Conservation (phyloP, 2,888 invertebrate species). For the Mythimna albipuncta region DNA sequence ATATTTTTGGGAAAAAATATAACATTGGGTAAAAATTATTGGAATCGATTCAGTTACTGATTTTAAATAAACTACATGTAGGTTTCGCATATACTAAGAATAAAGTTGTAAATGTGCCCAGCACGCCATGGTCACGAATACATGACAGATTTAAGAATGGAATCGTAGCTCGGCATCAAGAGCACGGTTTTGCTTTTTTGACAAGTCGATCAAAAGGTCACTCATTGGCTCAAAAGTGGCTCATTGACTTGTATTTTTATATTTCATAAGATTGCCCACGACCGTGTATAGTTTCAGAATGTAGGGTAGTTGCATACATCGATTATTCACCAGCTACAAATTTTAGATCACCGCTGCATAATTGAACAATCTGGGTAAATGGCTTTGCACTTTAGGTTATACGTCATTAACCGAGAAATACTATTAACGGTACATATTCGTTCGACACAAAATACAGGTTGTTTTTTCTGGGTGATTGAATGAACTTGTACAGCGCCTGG, state of each 20-base stretch:
- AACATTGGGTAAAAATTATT: too few species aligned
- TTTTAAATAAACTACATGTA: too few species aligned
- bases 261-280: conserved; percentile 16
- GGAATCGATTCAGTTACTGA: too few species aligned
- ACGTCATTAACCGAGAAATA: conserved; percentile 13
- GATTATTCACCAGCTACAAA: conserved; percentile 42
- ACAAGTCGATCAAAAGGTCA: background rate
- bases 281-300: conserved; percentile 4
- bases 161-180: too few species aligned
- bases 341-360: conserved; percentile 41
- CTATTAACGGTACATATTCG: conserved; percentile 11
- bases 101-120: too few species aligned
- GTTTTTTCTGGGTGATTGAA: conserved; percentile 9
- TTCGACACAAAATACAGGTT: conserved; percentile 26
- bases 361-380: conserved; percentile 63
- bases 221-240: background rate
- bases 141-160: too few species aligned
- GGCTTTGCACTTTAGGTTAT: conserved; percentile 8
- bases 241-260: background rate
- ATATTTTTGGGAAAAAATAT: too few species aligned
- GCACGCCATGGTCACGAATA: too few species aligned
- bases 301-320: conserved; percentile 18
- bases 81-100: too few species aligned
- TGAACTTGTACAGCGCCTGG: background rate
- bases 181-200: too few species aligned